A percentile compares a stretch with the other conserved stretches of the same genome.
These are phyloP conservation scores for Limnephilus rhombicus DNA, from an alignment of 2,888 invertebrate species.

Conservation along the genomic window DNA sequence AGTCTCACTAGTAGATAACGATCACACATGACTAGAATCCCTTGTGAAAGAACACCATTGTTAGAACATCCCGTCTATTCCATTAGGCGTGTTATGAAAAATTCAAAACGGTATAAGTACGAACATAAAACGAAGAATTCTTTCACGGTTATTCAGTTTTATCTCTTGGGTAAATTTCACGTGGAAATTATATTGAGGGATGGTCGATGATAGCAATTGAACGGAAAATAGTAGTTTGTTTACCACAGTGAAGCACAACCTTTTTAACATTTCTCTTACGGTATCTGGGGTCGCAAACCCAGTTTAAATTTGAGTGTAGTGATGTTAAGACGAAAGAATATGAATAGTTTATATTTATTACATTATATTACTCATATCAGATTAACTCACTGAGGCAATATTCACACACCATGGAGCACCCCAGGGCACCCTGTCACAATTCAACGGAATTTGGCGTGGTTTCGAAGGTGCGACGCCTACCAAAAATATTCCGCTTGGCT, in stretches of 20 bases:
- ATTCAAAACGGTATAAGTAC: conserved; percentile 24
- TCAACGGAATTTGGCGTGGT: too few species aligned
- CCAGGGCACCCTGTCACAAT: too few species aligned
- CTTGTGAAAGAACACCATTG: conserved; percentile 45
- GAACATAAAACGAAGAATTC: background rate
- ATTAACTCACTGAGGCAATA: too few species aligned
- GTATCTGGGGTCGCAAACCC: too few species aligned
- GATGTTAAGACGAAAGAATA: too few species aligned
- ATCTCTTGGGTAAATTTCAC: conserved; percentile 23
- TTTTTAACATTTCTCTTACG: background rate
- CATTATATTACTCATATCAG: too few species aligned
- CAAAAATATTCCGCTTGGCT: too few species aligned
- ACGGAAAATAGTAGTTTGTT: background rate
- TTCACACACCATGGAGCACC: too few species aligned
- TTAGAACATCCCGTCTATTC: conserved; percentile 46
- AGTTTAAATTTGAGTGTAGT: too few species aligned
- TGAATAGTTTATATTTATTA: too few species aligned
- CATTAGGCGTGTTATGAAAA: conserved; percentile 55
- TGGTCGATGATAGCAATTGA: background rate
- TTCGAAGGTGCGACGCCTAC: too few species aligned
- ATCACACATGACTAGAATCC: conserved; percentile 62
- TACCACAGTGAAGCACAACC: background rate
- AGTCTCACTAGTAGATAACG: conserved; percentile 57
- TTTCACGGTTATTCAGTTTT: conserved; percentile 12
- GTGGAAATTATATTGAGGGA: conserved; percentile 2